phyloP scores from a whole-genome alignment of 1,140 invertebrate species.

The Latrodectus geometricus region DNA sequence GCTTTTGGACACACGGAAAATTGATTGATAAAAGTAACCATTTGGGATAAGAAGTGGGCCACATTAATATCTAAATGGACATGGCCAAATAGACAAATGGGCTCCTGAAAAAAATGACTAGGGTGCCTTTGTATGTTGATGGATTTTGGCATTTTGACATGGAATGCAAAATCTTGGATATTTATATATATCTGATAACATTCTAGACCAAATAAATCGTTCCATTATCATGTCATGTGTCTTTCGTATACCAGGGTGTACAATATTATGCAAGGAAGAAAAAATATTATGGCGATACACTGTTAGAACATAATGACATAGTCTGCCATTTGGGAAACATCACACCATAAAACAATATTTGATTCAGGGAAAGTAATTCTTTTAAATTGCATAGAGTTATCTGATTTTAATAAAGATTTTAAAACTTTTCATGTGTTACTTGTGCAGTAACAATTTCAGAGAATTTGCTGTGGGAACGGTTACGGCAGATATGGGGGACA shows the following conservation, averaged over 20 bases:
- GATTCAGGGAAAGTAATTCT: background rate
- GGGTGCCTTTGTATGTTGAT: conserved; percentile 57
- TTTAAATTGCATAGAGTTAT: background rate
- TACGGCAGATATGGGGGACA: no score
- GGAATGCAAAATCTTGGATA: conserved; percentile 32
- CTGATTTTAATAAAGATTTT: background rate
- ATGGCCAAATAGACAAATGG: conserved; percentile 66
- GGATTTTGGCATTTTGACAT: conserved; percentile 51
- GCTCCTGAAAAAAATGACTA: conserved; percentile 14
- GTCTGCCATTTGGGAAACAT: background rate
- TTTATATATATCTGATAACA: conserved; percentile 14
- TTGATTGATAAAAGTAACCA: conserved; percentile 68
- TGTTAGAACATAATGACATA: conserved; percentile 28
- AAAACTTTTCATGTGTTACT: conserved; percentile 26
- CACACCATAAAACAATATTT: conserved; percentile 2
- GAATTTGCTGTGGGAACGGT: no score
- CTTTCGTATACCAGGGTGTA: conserved; percentile 31
- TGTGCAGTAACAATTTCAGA: no score
- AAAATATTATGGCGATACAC: conserved; percentile 34
- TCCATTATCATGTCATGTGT: conserved; percentile 15
- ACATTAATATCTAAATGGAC: conserved; percentile 72
- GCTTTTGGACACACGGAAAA: conserved; percentile 70
- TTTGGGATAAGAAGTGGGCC: conserved; percentile 68
- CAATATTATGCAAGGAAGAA: conserved; percentile 31
- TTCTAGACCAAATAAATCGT: conserved; percentile 48